Conservation (phyloP, 2,888 invertebrate species). For the Chironomus tentans region DNA sequence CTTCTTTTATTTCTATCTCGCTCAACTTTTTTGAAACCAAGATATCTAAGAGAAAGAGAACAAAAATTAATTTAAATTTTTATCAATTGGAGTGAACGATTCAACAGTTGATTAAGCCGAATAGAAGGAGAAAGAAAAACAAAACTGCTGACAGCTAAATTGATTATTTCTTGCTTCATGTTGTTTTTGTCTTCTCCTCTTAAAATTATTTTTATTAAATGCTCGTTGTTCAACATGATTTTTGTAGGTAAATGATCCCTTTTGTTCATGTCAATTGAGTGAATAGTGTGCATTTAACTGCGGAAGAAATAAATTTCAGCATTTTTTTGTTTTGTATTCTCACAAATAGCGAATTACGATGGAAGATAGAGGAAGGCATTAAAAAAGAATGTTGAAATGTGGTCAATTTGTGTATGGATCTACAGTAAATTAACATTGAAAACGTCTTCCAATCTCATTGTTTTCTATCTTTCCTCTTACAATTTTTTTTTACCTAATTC, state of each 20-base stretch:
- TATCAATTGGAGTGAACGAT: background rate
- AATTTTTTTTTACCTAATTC: background rate
- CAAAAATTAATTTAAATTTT: conserved; percentile 17
- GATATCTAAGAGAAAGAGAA: background rate
- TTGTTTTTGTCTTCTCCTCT: background rate
- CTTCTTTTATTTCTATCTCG: too few species aligned
- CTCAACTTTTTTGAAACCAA: too few species aligned
- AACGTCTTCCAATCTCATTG: background rate
- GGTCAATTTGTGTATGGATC: conserved; percentile 9
- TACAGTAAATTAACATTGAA: background rate
- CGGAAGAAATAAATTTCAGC: conserved; percentile 8
- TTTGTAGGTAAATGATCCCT: conserved; percentile 1
- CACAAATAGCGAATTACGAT: background rate
- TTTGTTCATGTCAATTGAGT: background rate
- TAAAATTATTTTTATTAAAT: background rate
- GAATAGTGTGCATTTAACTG: background rate
- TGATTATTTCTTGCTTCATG: background rate
- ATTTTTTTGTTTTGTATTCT: background rate
- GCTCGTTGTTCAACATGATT: background rate
- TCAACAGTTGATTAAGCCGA: conserved; percentile 14
- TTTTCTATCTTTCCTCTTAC: background rate
- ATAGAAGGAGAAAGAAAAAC: background rate
- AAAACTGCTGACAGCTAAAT: conserved; percentile 9
- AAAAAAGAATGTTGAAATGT: conserved; percentile 1
- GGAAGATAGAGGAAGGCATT: background rate